phyloP scores from a whole-genome alignment of 2,113 vertebrate species.

The Monopterus albus region DNA sequence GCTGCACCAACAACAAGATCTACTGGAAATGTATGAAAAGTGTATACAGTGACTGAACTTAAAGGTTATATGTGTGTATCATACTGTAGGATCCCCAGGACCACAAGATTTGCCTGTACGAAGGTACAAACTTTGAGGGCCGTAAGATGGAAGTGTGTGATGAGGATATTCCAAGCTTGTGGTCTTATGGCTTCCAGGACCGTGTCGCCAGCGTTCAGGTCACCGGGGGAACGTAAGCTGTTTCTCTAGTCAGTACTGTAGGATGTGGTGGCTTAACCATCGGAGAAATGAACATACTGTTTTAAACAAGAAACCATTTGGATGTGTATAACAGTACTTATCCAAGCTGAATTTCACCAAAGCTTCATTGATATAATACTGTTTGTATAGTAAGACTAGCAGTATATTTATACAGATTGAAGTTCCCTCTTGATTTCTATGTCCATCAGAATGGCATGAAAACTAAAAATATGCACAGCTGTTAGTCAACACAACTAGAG shows the following conservation, averaged over 20 bases:
- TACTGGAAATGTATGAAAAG: not conserved
- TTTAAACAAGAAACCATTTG: too few relatives aligned
- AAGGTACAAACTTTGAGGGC: conserved; percentile 84
- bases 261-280: too few relatives aligned
- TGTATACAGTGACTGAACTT: not conserved
- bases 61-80: not conserved
- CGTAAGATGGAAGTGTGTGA: conserved; percentile 89
- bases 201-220: conserved; percentile 85
- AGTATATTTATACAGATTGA: too few relatives aligned
- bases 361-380: not conserved
- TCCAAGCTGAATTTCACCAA: too few relatives aligned
- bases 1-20: not conserved
- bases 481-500: not conserved
- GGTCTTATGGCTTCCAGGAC: conserved; percentile 87
- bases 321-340: too few relatives aligned
- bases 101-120: conserved; percentile 86
- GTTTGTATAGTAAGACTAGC: not conserved
- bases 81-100: conserved; percentile 82
- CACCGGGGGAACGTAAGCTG: conserved; percentile 85
- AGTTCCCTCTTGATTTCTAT: too few relatives aligned
- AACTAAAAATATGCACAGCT: not conserved
- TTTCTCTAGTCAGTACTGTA: too few relatives aligned
- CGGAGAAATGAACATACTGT: too few relatives aligned
- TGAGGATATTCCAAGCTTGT: conserved; percentile 87
- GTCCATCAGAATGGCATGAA: not conserved